phyloP scores from a whole-genome alignment of 2,113 vertebrate genomes.

The Talpa occidentalis region DNA sequence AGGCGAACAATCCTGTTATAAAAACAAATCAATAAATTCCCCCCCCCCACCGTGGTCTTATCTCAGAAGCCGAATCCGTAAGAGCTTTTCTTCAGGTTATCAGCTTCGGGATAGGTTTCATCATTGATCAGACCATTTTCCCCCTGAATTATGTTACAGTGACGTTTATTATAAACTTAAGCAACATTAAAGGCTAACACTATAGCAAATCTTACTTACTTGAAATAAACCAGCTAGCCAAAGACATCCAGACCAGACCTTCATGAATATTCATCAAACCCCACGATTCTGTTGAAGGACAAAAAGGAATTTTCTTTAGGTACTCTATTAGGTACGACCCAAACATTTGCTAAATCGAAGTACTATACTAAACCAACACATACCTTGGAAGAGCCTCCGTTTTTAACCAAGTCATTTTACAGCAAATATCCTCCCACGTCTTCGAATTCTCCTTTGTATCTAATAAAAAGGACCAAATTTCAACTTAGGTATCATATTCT shows the following conservation, averaged over 20 bases:
- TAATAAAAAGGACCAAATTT: background rate
- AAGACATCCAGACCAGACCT: background rate
- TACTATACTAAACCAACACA: background rate
- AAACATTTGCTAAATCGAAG: background rate
- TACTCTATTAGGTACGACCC: background rate
- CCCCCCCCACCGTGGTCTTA: background rate
- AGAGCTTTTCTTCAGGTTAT: conserved; percentile 67
- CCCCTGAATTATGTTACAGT: background rate
- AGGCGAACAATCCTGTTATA: background rate
- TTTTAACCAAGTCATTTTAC: background rate
- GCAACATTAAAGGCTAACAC: background rate
- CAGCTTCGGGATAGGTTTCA: conserved; percentile 78
- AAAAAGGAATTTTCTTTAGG: background rate
- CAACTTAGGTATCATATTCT: background rate
- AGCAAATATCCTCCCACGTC: background rate
- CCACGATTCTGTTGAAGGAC: background rate
- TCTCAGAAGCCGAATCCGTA: conserved; percentile 77
- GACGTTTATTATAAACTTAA: background rate
- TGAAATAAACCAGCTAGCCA: background rate
- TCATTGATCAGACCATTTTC: conserved; percentile 43
- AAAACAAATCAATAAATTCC: background rate
- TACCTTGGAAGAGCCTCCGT: background rate
- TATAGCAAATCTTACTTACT: background rate
- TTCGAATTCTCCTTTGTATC: background rate
- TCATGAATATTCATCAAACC: background rate